Conservation (phyloP, 2,888 invertebrate species). For the Noctuana brunneofusca region DNA sequence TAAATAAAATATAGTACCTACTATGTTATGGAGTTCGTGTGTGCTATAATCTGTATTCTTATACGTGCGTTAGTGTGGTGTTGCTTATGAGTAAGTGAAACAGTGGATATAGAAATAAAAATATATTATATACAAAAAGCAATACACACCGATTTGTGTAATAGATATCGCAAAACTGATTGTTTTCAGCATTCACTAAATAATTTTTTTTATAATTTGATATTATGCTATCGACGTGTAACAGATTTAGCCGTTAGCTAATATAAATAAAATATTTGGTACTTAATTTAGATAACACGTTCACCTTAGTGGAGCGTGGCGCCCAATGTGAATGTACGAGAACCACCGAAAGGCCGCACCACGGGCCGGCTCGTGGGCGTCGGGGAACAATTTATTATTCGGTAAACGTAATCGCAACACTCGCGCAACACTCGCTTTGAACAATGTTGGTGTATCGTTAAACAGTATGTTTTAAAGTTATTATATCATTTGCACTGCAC, state of each 20-base stretch:
- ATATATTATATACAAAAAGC: no score
- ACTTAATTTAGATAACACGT: neutral
- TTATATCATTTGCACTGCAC: neutral
- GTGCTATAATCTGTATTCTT: no score
- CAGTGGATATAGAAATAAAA: no score
- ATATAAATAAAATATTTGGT: neutral
- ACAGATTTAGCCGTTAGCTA: neutral
- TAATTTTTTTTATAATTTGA: no score
- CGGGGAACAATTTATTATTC: neutral
- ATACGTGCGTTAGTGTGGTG: no score
- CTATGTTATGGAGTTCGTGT: no score
- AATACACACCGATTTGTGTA: no score
- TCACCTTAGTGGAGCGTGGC: neutral
- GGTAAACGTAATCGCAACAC: slow-evolving; percentile 2
- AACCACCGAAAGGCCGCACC: neutral
- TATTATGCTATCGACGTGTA: no score
- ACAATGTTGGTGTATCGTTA: neutral
- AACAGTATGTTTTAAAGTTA: neutral
- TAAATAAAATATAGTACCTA: neutral
- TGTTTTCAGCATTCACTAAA: no score
- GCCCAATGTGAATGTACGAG: neutral
- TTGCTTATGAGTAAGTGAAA: no score
- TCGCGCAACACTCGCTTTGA: neutral
- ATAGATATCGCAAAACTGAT: no score
- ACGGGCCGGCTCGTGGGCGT: neutral